These are phyloP conservation scores for Syngnathus typhle DNA, from an alignment of 2,113 vertebrate genomes.

Conservation along the genomic window DNA sequence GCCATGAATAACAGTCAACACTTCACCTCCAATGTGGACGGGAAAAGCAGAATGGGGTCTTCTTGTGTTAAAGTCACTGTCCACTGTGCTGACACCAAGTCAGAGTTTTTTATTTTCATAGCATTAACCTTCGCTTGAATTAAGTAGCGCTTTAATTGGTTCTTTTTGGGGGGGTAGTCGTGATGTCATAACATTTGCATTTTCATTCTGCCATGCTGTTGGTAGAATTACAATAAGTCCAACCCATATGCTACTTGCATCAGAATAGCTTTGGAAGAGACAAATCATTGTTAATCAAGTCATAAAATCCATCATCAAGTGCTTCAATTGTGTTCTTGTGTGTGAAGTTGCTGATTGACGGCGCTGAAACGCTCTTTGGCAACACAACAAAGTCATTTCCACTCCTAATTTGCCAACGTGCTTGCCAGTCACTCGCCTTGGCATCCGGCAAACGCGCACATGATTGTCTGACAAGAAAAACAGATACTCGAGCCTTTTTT, in stretches of 20 bases:
- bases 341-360: not conserved
- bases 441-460: constrained; percentile 30
- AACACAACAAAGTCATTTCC: constrained; percentile 43
- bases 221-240: not conserved
- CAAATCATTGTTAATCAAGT: not conserved
- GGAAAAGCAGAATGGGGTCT: constrained; percentile 37
- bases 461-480: constrained; percentile 30
- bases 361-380: constrained; percentile 41
- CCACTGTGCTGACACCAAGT: constrained; percentile 44
- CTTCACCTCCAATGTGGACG: constrained; percentile 17
- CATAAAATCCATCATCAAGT: not conserved
- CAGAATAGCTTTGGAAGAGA: not conserved
- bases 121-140: too few relatives aligned
- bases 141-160: too few relatives aligned
- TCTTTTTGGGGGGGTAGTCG: not conserved
- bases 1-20: constrained; percentile 27
- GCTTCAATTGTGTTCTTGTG: not conserved
- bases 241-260: not conserved
- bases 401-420: constrained; percentile 36
- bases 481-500: constrained; percentile 34
- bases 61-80: constrained; percentile 42
- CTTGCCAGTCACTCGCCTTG: constrained; percentile 35
- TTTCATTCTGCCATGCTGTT: not conserved
- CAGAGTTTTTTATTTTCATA: too few relatives aligned
- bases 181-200: not conserved